These are phyloP conservation scores for Scaptomyza polygonia DNA, from an alignment of 2,888 invertebrate species.

Conservation along the genomic window DNA sequence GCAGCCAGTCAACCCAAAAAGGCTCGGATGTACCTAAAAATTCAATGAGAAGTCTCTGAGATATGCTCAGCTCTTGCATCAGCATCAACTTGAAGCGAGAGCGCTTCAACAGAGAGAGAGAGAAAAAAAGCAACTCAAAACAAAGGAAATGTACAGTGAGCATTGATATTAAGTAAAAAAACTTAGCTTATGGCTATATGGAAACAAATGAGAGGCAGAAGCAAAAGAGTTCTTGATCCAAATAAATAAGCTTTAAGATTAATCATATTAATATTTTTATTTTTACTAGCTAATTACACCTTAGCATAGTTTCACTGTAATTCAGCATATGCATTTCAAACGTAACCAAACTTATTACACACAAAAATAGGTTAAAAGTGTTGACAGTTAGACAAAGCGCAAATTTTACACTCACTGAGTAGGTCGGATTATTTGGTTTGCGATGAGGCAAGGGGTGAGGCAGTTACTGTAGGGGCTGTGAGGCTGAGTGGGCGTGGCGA, in stretches of 20 bases:
- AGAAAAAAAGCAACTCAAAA: slow-evolving; percentile 21
- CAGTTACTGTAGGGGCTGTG: not conserved
- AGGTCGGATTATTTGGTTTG: slow-evolving; percentile 42
- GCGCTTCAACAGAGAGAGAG: slow-evolving; percentile 39
- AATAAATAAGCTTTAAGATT: too few species aligned
- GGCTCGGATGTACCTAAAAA: slow-evolving; percentile 40
- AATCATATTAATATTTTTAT: too few species aligned
- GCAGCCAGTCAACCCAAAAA: slow-evolving; percentile 43
- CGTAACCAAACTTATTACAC: slow-evolving; percentile 57
- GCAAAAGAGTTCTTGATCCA: too few species aligned
- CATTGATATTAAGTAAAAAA: too few species aligned
- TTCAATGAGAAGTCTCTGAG: slow-evolving; percentile 34
- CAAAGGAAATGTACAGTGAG: slow-evolving; percentile 29
- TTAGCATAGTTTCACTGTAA: slow-evolving; percentile 32
- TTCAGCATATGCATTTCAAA: slow-evolving; percentile 35
- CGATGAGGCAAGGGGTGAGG: not conserved
- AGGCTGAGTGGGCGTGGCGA: slow-evolving; percentile 18
- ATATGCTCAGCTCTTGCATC: slow-evolving; percentile 45
- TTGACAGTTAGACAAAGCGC: slow-evolving; percentile 75
- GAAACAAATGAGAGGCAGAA: too few species aligned
- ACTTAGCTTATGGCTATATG: too few species aligned
- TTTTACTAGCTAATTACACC: not conserved
- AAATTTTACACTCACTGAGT: slow-evolving; percentile 64
- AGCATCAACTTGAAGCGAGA: slow-evolving; percentile 52
- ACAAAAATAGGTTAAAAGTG: slow-evolving; percentile 75